Evolutionary conservation across 1,140 invertebrate genomes (phyloP).

Genomic region (Liolophura sinensis): DNA sequence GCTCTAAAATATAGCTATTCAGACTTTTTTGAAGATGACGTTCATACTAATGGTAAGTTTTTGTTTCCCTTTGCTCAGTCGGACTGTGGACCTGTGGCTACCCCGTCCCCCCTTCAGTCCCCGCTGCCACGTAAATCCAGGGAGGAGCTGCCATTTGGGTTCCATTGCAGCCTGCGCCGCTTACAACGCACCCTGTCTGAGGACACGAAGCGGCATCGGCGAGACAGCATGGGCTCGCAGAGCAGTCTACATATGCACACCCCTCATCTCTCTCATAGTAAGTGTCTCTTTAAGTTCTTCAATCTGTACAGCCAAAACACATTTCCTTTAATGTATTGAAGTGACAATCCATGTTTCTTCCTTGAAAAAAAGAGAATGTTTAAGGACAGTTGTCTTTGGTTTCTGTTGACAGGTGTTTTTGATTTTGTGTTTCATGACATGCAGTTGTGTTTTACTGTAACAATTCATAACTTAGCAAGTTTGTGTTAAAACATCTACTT

Average conservation of each 20-base stretch:
- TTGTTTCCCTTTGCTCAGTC: slow-evolving; percentile 38
- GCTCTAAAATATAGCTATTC: neutral
- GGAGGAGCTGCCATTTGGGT: slow-evolving; percentile 47
- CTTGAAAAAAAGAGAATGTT: neutral
- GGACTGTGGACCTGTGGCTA: slow-evolving; percentile 36
- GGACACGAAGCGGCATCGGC: slow-evolving; percentile 48
- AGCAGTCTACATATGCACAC: slow-evolving; percentile 2
- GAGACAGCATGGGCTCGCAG: slow-evolving; percentile 50
- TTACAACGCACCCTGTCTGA: slow-evolving; percentile 59
- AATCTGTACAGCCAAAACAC: too few relatives aligned
- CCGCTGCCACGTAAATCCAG: slow-evolving; percentile 33
- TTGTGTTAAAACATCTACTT: too few relatives aligned
- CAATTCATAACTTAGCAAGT: too few relatives aligned
- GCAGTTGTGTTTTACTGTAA: too few relatives aligned
- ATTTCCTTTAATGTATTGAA: too few relatives aligned
- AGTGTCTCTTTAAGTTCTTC: slow-evolving; percentile 12
- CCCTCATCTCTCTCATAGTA: slow-evolving; percentile 33
- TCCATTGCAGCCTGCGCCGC: slow-evolving; percentile 45
- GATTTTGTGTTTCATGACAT: too few relatives aligned
- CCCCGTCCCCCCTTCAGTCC: slow-evolving; percentile 43
- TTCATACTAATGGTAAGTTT: neutral
- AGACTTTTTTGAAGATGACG: neutral
- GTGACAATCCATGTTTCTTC: too few relatives aligned
- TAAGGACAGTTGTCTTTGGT: neutral
- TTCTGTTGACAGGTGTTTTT: slow-evolving; percentile 32